Evolutionary conservation across 2,113 vertebrate genomes (phyloP).

Genomic region (Panurus biarmicus): DNA sequence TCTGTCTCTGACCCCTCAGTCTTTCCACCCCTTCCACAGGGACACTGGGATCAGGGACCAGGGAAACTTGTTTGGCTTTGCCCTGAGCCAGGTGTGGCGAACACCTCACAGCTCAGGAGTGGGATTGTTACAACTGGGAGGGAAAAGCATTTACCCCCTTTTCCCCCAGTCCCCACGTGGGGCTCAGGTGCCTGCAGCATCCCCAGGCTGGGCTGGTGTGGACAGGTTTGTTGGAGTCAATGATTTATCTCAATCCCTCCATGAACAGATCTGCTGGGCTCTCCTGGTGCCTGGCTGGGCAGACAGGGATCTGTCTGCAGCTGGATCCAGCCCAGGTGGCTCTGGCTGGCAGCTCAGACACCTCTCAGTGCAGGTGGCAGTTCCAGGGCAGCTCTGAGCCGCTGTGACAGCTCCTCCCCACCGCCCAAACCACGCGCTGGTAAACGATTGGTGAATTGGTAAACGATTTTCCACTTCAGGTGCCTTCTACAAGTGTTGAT

Average conservation of each 20-base stretch:
- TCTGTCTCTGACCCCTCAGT: neutral
- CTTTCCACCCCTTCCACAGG: neutral
- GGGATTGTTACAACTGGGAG: neutral
- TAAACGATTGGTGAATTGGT: too few relatives aligned
- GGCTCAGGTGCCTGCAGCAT: neutral
- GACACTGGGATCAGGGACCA: accelerated
- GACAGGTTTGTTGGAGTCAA: neutral
- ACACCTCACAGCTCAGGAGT: neutral
- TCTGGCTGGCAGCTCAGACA: neutral
- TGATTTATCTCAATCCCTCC: neutral
- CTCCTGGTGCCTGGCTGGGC: neutral
- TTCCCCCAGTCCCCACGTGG: neutral
- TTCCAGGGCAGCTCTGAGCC: neutral
- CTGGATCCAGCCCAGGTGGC: neutral
- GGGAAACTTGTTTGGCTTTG: neutral
- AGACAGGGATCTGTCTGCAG: neutral
- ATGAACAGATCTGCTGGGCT: neutral
- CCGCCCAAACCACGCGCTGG: accelerated
- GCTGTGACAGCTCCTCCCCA: neutral
- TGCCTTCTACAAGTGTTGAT: neutral
- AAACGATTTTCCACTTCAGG: neutral
- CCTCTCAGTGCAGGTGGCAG: neutral
- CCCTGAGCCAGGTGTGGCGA: neutral
- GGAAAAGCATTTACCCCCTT: neutral
- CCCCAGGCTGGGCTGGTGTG: neutral